These are phyloP conservation scores for Orbicella faveolata DNA, from an alignment of 64 coral and sea anemone species.

Conservation along the genomic window DNA sequence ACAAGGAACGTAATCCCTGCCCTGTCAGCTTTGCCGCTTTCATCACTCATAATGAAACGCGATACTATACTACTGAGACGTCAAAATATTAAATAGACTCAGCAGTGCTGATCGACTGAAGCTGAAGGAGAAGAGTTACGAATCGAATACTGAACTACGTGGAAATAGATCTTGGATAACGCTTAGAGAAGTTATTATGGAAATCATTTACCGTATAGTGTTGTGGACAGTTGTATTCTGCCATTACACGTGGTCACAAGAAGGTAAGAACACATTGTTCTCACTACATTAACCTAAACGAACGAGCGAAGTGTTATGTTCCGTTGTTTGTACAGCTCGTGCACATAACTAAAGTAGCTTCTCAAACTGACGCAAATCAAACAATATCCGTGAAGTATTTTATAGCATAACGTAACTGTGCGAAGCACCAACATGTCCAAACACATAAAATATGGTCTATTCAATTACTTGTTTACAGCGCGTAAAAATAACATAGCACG, in stretches of 20 bases:
- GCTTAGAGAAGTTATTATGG: not conserved
- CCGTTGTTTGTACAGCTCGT: not conserved
- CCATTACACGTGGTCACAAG: slow-evolving; percentile 2
- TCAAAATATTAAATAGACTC: not conserved
- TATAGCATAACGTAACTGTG: too few species aligned
- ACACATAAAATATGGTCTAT: too few species aligned
- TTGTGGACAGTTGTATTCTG: not conserved
- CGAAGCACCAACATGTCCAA: too few species aligned
- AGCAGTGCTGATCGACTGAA: not conserved
- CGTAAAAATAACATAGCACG: too few species aligned
- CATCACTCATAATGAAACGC: not conserved
- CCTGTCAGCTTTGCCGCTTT: not conserved
- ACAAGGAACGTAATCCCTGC: not conserved
- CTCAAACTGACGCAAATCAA: too few species aligned
- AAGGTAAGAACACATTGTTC: not conserved
- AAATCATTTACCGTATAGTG: not conserved
- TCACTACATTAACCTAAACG: not conserved
- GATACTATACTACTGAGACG: not conserved
- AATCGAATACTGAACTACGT: not conserved
- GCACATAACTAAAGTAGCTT: too few species aligned
- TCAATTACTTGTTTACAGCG: too few species aligned
- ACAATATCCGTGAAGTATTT: too few species aligned
- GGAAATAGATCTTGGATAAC: not conserved
- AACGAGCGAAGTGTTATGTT: not conserved
- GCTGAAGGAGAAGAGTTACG: not conserved